Evolutionary conservation across 37 sponge, comb jelly and placozoan species (phyloP), one percentile per base, ranked within the genome.

Genomic region (Ephydatia muelleri): DNA sequence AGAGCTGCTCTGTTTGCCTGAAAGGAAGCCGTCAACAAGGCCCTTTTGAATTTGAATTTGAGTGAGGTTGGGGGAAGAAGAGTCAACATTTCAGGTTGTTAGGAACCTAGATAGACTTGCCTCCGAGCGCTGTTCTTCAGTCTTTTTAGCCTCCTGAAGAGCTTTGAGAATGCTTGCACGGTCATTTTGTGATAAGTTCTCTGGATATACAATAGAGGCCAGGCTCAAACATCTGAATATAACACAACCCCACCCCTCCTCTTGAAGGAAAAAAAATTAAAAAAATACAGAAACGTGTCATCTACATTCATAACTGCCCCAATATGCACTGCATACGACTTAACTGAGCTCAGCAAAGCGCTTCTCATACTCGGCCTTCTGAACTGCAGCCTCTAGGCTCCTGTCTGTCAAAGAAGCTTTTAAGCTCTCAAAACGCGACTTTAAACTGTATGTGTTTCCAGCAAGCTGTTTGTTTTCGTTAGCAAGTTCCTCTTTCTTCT

Each of bases 11-110:
- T 75, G 65, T 28, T 65, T 80, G 5, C 88, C 82, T 5, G 77
- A 57, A 0, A 93, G 21, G 72, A 77, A 93, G 5, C 75, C 65
- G 0, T 81, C 82, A 2, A 76, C 85, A 22, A 90, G n/a, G 0
- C 66, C 38, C 94, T 93, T 43, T 43, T 43, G 4, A 11, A 11
- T 43, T 43, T 43, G 8, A 43, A 43, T 43, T 4, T 43, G 47
- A 11, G 47, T 43, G 47, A 11, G 47, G 47, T 4, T 4, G 47
- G 47, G 47, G 47, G 47, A 8, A 8, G 47, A 43, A 8, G 47
- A 8, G 47, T 8, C 8, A 43, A 8, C 47, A 43, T 11, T 11
- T 43, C 4, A 43, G 8, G 4, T 43, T 43, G 47, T 43, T 43
- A 11, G 47, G 47, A 43, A 43, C 8, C 6, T 8, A 25, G 5